phyloP scores from a whole-genome alignment of 53 echinoderm and acorn worm species.

The Echinarachnius parma region DNA sequence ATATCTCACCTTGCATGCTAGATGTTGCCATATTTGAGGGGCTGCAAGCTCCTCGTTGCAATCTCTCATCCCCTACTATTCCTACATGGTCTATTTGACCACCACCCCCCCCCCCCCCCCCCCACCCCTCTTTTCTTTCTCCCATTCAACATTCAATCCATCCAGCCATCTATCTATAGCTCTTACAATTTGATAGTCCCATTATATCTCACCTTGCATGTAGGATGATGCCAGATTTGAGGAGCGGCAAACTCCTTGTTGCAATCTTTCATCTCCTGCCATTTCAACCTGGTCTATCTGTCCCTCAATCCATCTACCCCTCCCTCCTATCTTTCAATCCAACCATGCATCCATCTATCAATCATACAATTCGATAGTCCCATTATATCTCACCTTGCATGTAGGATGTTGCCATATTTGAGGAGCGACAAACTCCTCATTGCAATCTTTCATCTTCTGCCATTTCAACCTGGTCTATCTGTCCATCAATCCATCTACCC shows the following conservation, averaged over 20 bases:
- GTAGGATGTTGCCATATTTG: conserved; percentile 14
- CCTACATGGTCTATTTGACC: too few relatives aligned
- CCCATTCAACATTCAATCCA: too few relatives aligned
- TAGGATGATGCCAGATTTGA: too few relatives aligned
- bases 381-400: conserved; percentile 21
- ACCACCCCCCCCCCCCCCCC: too few relatives aligned
- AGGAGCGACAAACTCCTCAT: neutral
- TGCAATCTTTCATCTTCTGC: neutral
- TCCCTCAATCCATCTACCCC: neutral
- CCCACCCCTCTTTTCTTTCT: neutral
- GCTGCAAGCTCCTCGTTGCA: too few relatives aligned
- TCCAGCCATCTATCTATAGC: too few relatives aligned
- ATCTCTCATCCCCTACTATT: too few relatives aligned
- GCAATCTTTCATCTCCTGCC: neutral
- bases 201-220: too few relatives aligned
- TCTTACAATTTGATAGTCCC: too few relatives aligned
- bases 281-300: neutral
- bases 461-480: neutral
- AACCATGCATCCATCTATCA: neutral
- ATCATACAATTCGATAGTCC: neutral
- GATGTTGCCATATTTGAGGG: too few relatives aligned
- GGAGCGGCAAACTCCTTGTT: neutral
- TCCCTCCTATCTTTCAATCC: neutral
- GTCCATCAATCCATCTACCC: neutral
- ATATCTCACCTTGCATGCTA: too few relatives aligned